Percentiles rank a stretch among this genome's conserved stretches.
Evolutionary conservation across 1,140 invertebrate species (phyloP).

Genomic region (Piezodorus guildinii): DNA sequence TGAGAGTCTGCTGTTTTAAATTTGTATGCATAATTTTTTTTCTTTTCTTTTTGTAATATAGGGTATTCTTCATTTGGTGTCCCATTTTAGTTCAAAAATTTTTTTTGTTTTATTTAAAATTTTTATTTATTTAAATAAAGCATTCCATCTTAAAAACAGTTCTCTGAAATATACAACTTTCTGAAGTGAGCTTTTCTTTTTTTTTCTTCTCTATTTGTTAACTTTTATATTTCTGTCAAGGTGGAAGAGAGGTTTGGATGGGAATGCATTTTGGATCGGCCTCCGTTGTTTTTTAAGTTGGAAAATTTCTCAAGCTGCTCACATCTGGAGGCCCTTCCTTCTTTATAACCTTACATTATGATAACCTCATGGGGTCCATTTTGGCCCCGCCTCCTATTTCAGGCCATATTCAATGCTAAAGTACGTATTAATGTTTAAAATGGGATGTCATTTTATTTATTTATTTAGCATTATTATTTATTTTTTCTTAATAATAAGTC

Average conservation of each 20-base stretch:
- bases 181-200: background rate
- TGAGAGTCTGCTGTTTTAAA: too few relatives aligned
- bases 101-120: too few relatives aligned
- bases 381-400: slow-evolving; percentile 7
- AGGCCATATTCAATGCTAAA: slow-evolving; percentile 1
- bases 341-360: slow-evolving; percentile 13
- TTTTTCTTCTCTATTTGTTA: slow-evolving; percentile 4
- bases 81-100: too few relatives aligned
- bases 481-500: too few relatives aligned
- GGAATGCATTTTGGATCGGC: slow-evolving; percentile 17
- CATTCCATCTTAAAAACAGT: too few relatives aligned
- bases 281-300: slow-evolving; percentile 15
- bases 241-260: slow-evolving; percentile 18
- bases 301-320: slow-evolving; percentile 10
- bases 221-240: slow-evolving; percentile 17
- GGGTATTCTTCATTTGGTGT: too few relatives aligned
- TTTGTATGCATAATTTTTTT: too few relatives aligned
- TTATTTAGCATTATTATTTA: background rate
- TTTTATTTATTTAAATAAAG: too few relatives aligned
- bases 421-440: slow-evolving; percentile 5
- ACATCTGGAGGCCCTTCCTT: slow-evolving; percentile 12
- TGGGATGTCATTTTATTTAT: slow-evolving; percentile 2
- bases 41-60: too few relatives aligned
- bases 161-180: too few relatives aligned
- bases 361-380: background rate